A percentile compares a stretch with the other conserved stretches of the same genome.
These are phyloP conservation scores for Lomographa bimaculata DNA, from an alignment of 2,888 invertebrate genomes.

Conservation along the genomic window DNA sequence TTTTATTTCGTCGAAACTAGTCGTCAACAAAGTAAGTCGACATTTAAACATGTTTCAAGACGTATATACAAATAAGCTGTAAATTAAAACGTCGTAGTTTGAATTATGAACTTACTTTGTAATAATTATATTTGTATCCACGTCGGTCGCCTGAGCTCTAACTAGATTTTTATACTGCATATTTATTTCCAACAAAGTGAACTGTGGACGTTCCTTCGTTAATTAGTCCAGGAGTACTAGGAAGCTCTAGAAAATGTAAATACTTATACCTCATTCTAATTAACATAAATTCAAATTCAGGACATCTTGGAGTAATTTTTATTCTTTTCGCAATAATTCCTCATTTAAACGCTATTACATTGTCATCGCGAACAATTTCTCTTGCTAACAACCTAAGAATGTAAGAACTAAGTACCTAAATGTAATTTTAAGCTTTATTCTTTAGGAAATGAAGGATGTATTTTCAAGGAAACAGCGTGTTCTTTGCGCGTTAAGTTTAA, in stretches of 20 bases:
- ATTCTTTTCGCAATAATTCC: slow-evolving; percentile 27
- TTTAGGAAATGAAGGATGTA: slow-evolving; percentile 34
- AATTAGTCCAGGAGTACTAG: too few species aligned
- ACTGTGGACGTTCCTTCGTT: too few species aligned
- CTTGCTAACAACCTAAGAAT: slow-evolving; percentile 32
- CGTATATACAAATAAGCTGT: too few species aligned
- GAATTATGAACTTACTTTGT: too few species aligned
- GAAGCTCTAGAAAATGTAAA: neutral
- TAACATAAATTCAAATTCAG: slow-evolving; percentile 4
- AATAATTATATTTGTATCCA: too few species aligned
- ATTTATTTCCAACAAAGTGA: too few species aligned
- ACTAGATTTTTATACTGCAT: too few species aligned
- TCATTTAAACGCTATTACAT: slow-evolving; percentile 36
- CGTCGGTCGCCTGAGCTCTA: too few species aligned
- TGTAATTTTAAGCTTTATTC: slow-evolving; percentile 39
- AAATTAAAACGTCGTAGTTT: too few species aligned
- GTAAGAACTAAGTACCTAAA: slow-evolving; percentile 29
- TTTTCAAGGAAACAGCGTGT: slow-evolving; percentile 25
- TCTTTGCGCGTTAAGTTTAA: slow-evolving; percentile 29
- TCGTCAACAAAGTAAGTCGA: too few species aligned
- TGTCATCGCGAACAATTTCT: slow-evolving; percentile 37
- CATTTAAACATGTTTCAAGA: too few species aligned
- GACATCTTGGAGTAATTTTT: slow-evolving; percentile 11
- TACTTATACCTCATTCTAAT: neutral
- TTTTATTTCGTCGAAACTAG: too few species aligned